Evolutionary conservation across 2,888 invertebrate genomes (phyloP).

Genomic region (Drosophila anomelani): DNA sequence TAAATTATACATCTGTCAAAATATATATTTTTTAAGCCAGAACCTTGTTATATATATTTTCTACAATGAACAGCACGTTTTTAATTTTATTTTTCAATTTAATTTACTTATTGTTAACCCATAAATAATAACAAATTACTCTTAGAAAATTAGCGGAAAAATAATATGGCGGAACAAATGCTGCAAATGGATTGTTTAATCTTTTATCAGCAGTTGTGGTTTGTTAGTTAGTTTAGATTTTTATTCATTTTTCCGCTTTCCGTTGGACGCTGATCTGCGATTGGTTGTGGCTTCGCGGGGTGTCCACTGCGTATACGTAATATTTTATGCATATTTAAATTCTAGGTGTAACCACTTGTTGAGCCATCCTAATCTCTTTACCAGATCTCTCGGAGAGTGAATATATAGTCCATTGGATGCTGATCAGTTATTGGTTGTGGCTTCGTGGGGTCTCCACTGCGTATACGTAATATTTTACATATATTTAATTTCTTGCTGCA

Average conservation of each 20-base stretch:
- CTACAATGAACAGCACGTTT: neutral
- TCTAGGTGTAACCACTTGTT: neutral
- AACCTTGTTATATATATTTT: neutral
- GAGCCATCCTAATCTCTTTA: too few species aligned
- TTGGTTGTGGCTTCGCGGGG: conserved; percentile 59
- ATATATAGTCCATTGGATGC: neutral
- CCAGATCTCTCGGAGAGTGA: too few species aligned
- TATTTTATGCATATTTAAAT: conserved; percentile 1
- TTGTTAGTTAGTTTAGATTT: conserved; percentile 5
- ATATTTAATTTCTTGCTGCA: neutral
- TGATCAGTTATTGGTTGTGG: conserved; percentile 54
- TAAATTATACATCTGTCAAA: neutral
- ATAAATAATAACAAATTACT: too few species aligned
- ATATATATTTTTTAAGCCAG: neutral
- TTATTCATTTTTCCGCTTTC: neutral
- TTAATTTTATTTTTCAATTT: neutral
- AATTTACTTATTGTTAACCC: neutral
- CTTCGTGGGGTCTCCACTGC: conserved; percentile 65
- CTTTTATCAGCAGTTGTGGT: neutral
- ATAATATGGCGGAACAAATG: conserved; percentile 1
- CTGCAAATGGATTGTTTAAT: conserved; percentile 3
- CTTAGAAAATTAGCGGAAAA: too few species aligned
- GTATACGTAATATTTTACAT: conserved; percentile 50
- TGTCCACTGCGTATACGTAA: conserved; percentile 63
- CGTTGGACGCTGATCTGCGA: conserved; percentile 20